These are phyloP conservation scores for Scaptomyza caliginosa DNA, from an alignment of 2,888 invertebrate species.

Conservation along the genomic window DNA sequence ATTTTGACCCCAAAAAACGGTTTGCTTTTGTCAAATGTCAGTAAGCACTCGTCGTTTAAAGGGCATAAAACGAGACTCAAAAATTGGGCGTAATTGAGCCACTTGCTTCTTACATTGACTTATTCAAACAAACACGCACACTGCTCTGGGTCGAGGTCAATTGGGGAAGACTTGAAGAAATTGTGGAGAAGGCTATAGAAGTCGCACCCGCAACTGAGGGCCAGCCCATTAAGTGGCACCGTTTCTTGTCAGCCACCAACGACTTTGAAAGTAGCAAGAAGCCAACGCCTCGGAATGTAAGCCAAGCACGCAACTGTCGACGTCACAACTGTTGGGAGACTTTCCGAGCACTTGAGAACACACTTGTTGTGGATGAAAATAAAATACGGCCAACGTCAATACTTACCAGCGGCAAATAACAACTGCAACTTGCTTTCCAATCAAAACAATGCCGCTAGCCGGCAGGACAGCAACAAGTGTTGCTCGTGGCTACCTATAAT, in stretches of 20 bases:
- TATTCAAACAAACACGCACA: slow-evolving; percentile 63
- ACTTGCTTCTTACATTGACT: slow-evolving; percentile 44
- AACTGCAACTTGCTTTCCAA: slow-evolving; percentile 58
- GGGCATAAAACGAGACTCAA: slow-evolving; percentile 25
- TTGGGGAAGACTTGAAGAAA: slow-evolving; percentile 36
- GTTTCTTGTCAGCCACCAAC: slow-evolving; percentile 49
- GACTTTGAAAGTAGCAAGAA: slow-evolving; percentile 66
- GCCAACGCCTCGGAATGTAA: slow-evolving; percentile 59
- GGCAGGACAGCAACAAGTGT: slow-evolving; percentile 57
- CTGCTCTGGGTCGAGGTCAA: slow-evolving; percentile 67
- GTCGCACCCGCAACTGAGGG: slow-evolving; percentile 52
- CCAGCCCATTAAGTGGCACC: slow-evolving; percentile 59
- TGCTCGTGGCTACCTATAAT: slow-evolving; percentile 38
- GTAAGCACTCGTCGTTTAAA: slow-evolving; percentile 24
- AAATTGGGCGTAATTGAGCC: slow-evolving; percentile 36
- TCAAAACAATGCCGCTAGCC: slow-evolving; percentile 43
- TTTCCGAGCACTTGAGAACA: slow-evolving; percentile 63
- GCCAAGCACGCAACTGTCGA: slow-evolving; percentile 63
- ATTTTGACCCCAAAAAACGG: slow-evolving; percentile 20
- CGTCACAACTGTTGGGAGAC: slow-evolving; percentile 14
- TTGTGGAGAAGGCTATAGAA: slow-evolving; percentile 43
- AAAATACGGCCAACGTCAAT: slow-evolving; percentile 47
- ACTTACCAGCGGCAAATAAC: slow-evolving; percentile 5
- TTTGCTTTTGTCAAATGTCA: slow-evolving; percentile 20
- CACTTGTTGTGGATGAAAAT: slow-evolving; percentile 63